phyloP scores from a whole-genome alignment of 2,888 invertebrate genomes.

The Zhuqinia jingwanae region DNA sequence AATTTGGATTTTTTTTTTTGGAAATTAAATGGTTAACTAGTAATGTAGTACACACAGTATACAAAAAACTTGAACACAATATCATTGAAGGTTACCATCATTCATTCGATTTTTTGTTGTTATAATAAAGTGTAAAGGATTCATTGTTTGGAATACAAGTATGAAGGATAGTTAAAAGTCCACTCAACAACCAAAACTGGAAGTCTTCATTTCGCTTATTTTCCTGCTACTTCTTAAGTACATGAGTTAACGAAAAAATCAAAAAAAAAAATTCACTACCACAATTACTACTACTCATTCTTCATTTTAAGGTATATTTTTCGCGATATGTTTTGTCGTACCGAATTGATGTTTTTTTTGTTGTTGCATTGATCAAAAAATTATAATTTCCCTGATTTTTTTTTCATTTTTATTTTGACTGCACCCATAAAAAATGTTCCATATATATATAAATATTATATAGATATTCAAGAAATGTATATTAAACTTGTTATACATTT shows the following conservation, averaged over 20 bases:
- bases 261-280: background rate
- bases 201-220: too few species aligned
- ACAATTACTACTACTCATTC: conserved; percentile 16
- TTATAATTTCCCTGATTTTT: background rate
- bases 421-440: conserved; percentile 6
- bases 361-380: background rate
- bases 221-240: too few species aligned
- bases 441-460: background rate
- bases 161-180: background rate
- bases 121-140: background rate
- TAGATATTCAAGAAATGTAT: background rate
- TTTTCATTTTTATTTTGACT: conserved; percentile 32
- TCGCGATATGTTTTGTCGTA: too few species aligned
- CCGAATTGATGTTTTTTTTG: background rate
- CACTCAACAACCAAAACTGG: too few species aligned
- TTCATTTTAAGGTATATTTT: background rate
- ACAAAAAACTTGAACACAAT: background rate
- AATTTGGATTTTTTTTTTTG: background rate
- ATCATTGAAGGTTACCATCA: conserved; percentile 2
- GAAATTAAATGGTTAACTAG: background rate
- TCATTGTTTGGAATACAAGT: background rate
- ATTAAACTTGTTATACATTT: conserved; percentile 22
- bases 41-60: background rate
- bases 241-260: too few species aligned
- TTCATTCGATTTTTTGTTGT: background rate